Base-by-base conservation (phyloP, 2,888 invertebrate species). In the Dioctria linearis region DNA sequence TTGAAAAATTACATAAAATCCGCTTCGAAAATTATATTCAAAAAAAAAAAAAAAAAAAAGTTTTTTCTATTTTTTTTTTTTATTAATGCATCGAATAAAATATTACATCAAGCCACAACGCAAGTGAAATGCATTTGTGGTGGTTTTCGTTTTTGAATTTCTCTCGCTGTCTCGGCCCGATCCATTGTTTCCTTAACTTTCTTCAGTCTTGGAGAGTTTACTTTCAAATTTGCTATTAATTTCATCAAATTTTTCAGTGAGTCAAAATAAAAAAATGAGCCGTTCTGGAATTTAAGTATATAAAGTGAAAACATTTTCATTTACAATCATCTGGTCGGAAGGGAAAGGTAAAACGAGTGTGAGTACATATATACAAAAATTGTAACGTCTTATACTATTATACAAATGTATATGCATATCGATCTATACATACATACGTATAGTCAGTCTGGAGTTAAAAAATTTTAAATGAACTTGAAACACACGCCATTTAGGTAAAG, bases 211-310 rank as follows among this genome's bases (percentile, higher is more conserved):
- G 43, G 39, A 40, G 43, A 61, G 63, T 43, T 63, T 57, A 76
- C 76, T 76, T 76, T 76, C 76, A 76, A 76, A 76, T 76, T 76
- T 76, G 63, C 76, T 76, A 76, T 63, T 76, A 76, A 76, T 63
- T 61, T 76, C 46, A 76, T 76, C 76, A 76, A 51, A 76, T 76
- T 63, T 76, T 63, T 63, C 76, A 63, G 63, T 49, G 76, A 76
- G 63, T 76, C 61, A 46, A 63, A n/a, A n/a, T n/a, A n/a, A n/a
- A n/a, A 25, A 76, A 76, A 76, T 76, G 46, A 76, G 76, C 46
- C 59, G 76, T 63, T 76, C 76, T 73, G 76, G 61, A 61, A 61
- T 76, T 63, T 63, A 63, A 61, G 61, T 63, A 25, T 63, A 25
- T 25, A 42, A 63, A 76, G 76, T 76, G 76, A 76, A 76, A 76